These are phyloP conservation scores for Abrostola tripartita DNA, from an alignment of 2,888 invertebrate species.

Conservation along the genomic window DNA sequence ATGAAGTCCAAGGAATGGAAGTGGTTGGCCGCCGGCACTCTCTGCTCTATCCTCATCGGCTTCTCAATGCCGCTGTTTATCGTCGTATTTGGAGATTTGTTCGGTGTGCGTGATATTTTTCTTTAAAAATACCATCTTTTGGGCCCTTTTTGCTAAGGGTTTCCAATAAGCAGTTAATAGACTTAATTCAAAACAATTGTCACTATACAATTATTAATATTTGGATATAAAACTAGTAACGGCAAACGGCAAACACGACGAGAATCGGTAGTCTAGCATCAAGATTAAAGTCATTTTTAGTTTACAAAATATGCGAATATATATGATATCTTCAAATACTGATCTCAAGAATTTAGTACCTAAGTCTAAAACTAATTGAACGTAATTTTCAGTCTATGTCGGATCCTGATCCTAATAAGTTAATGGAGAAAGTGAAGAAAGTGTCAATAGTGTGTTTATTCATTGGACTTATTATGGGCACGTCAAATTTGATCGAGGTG, in stretches of 20 bases:
- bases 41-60: constrained; percentile 89
- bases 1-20: constrained; percentile 90
- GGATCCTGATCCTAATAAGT: constrained; percentile 54
- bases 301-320: too few relatives aligned
- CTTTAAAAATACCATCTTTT: not conserved
- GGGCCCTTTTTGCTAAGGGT: too few relatives aligned
- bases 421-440: constrained; percentile 64
- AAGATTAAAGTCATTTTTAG: too few relatives aligned
- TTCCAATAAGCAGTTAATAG: too few relatives aligned
- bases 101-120: constrained; percentile 82
- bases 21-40: constrained; percentile 86
- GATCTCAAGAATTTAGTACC: too few relatives aligned
- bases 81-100: constrained; percentile 90
- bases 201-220: too few relatives aligned
- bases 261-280: too few relatives aligned
- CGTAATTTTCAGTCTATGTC: constrained; percentile 66
- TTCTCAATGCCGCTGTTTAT: constrained; percentile 91
- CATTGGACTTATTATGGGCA: constrained; percentile 66
- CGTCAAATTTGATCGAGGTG: constrained; percentile 67
- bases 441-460: constrained; percentile 61
- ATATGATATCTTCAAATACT: too few relatives aligned
- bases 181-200: too few relatives aligned
- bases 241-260: too few relatives aligned
- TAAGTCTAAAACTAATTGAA: not conserved
- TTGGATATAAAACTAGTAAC: too few relatives aligned